Conservation (phyloP, 2,797 vertebrate genomes). For the Harpagifer antarcticus region DNA sequence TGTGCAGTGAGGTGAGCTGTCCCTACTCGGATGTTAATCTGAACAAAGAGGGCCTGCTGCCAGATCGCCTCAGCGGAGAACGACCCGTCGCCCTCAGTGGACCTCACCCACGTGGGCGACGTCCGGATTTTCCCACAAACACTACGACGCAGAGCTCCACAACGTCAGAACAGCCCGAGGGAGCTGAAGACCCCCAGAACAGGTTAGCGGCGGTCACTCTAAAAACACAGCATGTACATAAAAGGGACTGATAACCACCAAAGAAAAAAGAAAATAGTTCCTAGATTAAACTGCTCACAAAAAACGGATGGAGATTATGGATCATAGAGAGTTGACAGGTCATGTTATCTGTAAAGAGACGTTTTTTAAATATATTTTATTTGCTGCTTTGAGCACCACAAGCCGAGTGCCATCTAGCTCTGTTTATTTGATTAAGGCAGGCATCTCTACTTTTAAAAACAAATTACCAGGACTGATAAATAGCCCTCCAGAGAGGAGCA, state of each 20-base stretch:
- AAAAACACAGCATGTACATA: neutral
- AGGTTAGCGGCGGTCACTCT: conserved; percentile 70
- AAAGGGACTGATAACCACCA: neutral
- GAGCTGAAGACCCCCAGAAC: conserved; percentile 77
- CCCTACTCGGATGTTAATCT: conserved; percentile 92
- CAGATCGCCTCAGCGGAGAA: conserved; percentile 90
- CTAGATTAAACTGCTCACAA: too few species aligned
- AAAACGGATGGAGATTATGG: too few species aligned
- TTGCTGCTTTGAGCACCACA: too few species aligned
- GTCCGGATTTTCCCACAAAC: conserved; percentile 74
- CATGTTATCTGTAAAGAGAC: too few species aligned
- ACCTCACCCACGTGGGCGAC: conserved; percentile 80
- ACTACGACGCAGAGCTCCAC: conserved; percentile 49
- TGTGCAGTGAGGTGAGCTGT: conserved; percentile 88
- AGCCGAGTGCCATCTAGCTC: too few species aligned
- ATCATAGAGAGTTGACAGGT: too few species aligned
- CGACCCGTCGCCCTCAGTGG: conserved; percentile 74
- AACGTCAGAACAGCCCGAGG: conserved; percentile 57
- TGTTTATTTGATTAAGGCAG: too few species aligned
- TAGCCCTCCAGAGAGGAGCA: too few species aligned
- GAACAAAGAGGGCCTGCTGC: conserved; percentile 89
- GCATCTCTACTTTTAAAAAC: too few species aligned
- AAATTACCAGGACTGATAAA: too few species aligned
- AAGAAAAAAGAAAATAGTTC: too few species aligned
- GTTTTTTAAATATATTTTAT: too few species aligned